Conservation (phyloP, 2,888 invertebrate species). For the Agrotis puta region DNA sequence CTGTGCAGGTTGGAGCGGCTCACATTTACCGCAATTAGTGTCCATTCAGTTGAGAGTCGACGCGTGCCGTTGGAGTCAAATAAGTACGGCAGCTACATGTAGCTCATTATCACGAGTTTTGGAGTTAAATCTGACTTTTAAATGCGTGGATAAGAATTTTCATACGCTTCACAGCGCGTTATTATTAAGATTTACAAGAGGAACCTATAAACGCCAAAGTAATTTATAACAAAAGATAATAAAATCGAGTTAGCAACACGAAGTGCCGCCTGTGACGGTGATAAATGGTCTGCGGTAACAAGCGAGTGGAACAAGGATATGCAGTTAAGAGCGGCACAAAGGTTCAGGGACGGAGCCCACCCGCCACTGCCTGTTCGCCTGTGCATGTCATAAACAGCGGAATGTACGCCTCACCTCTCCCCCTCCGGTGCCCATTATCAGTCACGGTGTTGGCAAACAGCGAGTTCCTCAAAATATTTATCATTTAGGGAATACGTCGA, state of each 20-base stretch:
- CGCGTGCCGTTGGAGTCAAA: conserved; percentile 81
- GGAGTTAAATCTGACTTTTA: conserved; percentile 2
- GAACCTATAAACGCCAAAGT: conserved; percentile 44
- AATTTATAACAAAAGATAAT: conserved; percentile 57
- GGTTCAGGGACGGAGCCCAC: conserved; percentile 69
- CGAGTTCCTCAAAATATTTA: conserved; percentile 67
- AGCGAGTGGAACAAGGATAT: conserved; percentile 71
- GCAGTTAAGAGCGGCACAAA: conserved; percentile 66
- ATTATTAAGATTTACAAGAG: conserved; percentile 44
- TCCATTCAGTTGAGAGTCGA: conserved; percentile 79
- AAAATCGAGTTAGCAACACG: conserved; percentile 51
- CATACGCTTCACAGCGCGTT: conserved; percentile 7
- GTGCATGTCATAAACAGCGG: conserved; percentile 79
- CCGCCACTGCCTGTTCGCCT: conserved; percentile 69
- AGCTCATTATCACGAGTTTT: conserved; percentile 40
- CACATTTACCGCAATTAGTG: conserved; percentile 84
- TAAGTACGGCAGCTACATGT: conserved; percentile 72
- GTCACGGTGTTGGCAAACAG: conserved; percentile 76
- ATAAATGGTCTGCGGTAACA: conserved; percentile 66
- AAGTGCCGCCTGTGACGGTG: conserved; percentile 52
- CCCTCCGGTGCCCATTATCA: conserved; percentile 74
- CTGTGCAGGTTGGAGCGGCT: conserved; percentile 74
- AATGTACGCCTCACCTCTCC: conserved; percentile 75
- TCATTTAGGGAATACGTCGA: conserved; percentile 56
- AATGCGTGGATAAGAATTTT: conserved; percentile 19